phyloP scores from a whole-genome alignment of 2,888 invertebrate species.

The Psylliodes chrysocephalus region DNA sequence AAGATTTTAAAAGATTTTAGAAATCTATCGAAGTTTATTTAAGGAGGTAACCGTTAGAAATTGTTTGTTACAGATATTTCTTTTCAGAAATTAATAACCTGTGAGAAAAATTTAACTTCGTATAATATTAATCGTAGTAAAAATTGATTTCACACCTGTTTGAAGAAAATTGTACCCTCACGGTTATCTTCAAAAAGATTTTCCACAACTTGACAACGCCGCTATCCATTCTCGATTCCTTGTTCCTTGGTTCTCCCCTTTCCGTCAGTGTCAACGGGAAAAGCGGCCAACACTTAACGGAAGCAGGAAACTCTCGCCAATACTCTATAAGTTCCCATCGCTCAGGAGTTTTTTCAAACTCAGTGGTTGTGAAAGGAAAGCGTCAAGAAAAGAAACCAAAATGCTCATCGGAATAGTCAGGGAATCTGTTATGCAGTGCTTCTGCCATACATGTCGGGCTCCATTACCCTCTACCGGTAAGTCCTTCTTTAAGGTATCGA shows the following conservation, averaged over 20 bases:
- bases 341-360: neutral
- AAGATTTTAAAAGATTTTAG: too few species aligned
- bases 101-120: too few species aligned
- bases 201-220: conserved; percentile 17
- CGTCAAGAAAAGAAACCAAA: conserved; percentile 48
- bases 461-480: conserved; percentile 83
- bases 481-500: conserved; percentile 51
- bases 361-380: conserved; percentile 24
- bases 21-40: too few species aligned
- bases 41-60: too few species aligned
- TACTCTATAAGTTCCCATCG: conserved; percentile 1
- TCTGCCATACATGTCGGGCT: conserved; percentile 92
- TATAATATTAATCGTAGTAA: too few species aligned
- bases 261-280: conserved; percentile 27
- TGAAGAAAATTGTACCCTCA: too few species aligned
- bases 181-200: neutral
- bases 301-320: conserved; percentile 14
- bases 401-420: conserved; percentile 92
- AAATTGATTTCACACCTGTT: neutral
- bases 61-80: too few species aligned
- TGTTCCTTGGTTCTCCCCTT: conserved; percentile 27
- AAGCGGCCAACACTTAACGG: conserved; percentile 21
- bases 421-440: conserved; percentile 93
- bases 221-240: conserved; percentile 23
- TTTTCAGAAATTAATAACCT: too few species aligned